Conservation (phyloP, 2,797 vertebrate genomes). For the Melanogrammus aeglefinus region DNA sequence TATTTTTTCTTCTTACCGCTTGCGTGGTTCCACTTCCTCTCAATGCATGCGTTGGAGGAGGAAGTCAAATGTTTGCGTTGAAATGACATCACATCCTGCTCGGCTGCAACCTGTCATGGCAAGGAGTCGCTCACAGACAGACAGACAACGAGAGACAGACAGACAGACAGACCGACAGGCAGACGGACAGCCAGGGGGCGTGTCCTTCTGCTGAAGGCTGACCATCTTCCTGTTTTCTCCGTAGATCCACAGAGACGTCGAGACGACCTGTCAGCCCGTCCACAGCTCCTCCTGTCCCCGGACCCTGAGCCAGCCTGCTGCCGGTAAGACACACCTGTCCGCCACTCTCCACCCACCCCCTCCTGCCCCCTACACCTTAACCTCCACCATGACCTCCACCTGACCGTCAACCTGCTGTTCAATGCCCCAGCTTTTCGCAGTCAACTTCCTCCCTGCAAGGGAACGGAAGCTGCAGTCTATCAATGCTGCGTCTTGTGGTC, state of each 20-base stretch:
- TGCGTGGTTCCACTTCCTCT: background rate
- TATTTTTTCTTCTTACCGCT: background rate
- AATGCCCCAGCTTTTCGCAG: too few species aligned
- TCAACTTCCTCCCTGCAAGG: background rate
- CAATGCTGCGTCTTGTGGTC: too few species aligned
- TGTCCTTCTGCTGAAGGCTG: constrained; percentile 37
- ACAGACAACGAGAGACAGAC: background rate
- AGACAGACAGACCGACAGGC: background rate
- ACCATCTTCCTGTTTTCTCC: constrained; percentile 75
- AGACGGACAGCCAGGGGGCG: background rate
- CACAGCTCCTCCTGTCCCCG: constrained; percentile 2
- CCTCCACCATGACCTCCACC: background rate
- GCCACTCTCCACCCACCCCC: background rate
- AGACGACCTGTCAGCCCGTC: constrained; percentile 72
- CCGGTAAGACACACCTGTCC: background rate
- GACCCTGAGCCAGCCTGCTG: constrained; percentile 23
- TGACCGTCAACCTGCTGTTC: background rate
- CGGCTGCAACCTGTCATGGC: background rate
- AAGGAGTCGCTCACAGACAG: background rate
- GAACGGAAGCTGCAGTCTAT: background rate
- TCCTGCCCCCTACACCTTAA: too few species aligned
- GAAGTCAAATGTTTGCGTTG: background rate
- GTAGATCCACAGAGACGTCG: constrained; percentile 90
- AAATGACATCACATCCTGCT: background rate
- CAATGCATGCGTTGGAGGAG: background rate